Conservation (phyloP, 2,888 invertebrate species). For the Phyllotreta cruciferae region DNA sequence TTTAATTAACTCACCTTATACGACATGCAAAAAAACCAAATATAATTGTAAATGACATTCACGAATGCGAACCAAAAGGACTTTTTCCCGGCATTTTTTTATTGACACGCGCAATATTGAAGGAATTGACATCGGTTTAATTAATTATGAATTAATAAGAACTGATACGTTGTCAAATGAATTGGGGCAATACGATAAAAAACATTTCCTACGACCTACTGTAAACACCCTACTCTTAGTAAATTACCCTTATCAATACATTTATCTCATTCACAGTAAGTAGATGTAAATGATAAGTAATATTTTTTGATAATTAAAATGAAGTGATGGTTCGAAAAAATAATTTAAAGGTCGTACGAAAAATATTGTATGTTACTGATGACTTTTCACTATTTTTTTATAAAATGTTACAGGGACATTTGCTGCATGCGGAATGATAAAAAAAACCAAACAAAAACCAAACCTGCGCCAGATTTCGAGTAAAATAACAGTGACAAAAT, state of each 20-base stretch:
- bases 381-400: too few species aligned
- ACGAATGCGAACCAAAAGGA: slow-evolving; percentile 4
- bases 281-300: too few species aligned
- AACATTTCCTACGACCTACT: too few species aligned
- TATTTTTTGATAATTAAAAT: too few species aligned
- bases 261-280: too few species aligned
- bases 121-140: slow-evolving; percentile 1
- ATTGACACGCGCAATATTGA: background rate
- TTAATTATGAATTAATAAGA: too few species aligned
- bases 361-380: slow-evolving; percentile 3
- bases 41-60: slow-evolving; percentile 23
- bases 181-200: too few species aligned
- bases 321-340: too few species aligned
- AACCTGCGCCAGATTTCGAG: background rate
- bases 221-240: too few species aligned
- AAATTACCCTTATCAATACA: too few species aligned
- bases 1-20: slow-evolving; percentile 2
- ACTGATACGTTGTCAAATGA: too few species aligned
- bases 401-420: background rate
- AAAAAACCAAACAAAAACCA: slow-evolving; percentile 10
- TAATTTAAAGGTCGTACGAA: too few species aligned
- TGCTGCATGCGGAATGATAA: background rate
- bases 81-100: slow-evolving; percentile 3
- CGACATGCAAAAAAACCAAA: slow-evolving; percentile 12
- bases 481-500: background rate